Base-by-base conservation (phyloP, 2,888 invertebrate genomes). In the Nyleta sp. region DNA sequence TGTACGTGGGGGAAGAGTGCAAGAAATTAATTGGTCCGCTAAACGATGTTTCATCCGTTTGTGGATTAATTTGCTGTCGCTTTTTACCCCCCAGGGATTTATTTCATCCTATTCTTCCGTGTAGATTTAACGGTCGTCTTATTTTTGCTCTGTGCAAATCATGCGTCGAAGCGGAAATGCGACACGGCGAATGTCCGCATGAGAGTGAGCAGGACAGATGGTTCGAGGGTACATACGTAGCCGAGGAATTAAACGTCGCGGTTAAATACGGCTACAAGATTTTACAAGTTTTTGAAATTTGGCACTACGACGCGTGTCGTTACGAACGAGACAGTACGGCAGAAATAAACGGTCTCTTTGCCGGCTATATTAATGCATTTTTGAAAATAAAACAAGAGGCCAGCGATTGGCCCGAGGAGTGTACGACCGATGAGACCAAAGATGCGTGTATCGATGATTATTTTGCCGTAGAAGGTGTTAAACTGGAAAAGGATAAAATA, bases 111-210 rank as follows among this genome's bases (percentile, higher is more conserved):
- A 11, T 35, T 11, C 2, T 35, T 11, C 35, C 35, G 2, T 2
- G 11, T 11, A 3, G 35, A 6, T 11, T 35, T 7, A 3, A 35
- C 35, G 35, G 35, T 2, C 35, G 35, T 11, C 67, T 90, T n/a
- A 83, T 87, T 76, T 91, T 90, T 81, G 75, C 83, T 1, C 71
- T 91, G 2, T 90, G 90, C 82, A 76, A 83, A 8, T 82, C 80
- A 0, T 89, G 89, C 77, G 85, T 81, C 28, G 84, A 88, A n/a
- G n/a, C n/a, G 28, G 78, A 53, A 17, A 40, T 83, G 40, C 72
- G 79, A 44, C 78, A 83, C 38, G 40, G 70, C 1, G 75, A 80
- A 0, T 91, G 90, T 68, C 11, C n/a, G 2, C 89, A 91, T 71
- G 78, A 62, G n/a, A 75, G 84, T 11, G 76, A 78, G 15, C 1